Percentiles rank a stretch among this genome's conserved stretches.
phyloP scores from a whole-genome alignment of 2,888 invertebrate species.

The Margaritifera margaritifera region DNA sequence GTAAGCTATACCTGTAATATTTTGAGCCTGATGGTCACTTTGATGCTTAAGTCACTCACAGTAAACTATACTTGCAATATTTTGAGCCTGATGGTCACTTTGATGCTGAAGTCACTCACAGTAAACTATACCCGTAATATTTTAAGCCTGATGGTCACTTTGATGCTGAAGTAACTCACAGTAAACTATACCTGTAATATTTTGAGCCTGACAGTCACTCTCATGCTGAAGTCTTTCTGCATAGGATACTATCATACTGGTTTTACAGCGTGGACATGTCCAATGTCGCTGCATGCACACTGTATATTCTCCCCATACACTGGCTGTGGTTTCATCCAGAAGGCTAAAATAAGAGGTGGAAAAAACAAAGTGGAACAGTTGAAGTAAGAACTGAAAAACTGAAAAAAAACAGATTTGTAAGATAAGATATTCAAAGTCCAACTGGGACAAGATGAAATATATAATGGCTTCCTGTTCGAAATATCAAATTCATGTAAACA shows the following conservation, averaged over 20 bases:
- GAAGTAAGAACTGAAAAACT: no score
- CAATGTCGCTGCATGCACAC: constrained; percentile 79
- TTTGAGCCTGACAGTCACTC: constrained; percentile 72
- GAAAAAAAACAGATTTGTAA: no score
- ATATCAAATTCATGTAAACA: no score
- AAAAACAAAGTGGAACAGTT: neutral
- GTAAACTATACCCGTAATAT: constrained; percentile 23
- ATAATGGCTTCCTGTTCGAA: no score
- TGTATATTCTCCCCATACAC: constrained; percentile 63
- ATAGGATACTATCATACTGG: constrained; percentile 79
- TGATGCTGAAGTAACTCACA: constrained; percentile 84
- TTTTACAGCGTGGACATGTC: constrained; percentile 83
- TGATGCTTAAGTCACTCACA: constrained; percentile 84
- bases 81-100: no score
- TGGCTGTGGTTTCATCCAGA: constrained; percentile 58
- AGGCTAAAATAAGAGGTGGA: constrained; percentile 76
- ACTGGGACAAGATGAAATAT: no score
- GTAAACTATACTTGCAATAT: constrained; percentile 77
- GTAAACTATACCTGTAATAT: constrained; percentile 43
- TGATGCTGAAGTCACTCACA: constrained; percentile 68
- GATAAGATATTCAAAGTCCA: no score
- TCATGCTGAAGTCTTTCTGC: constrained; percentile 85
- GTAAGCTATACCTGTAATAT: constrained; percentile 43
- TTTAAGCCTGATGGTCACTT: constrained; percentile 71
- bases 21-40: constrained; percentile 72